Evolutionary conservation across 2,113 vertebrate genomes (phyloP).

Genomic region (Oreochromis aureus): DNA sequence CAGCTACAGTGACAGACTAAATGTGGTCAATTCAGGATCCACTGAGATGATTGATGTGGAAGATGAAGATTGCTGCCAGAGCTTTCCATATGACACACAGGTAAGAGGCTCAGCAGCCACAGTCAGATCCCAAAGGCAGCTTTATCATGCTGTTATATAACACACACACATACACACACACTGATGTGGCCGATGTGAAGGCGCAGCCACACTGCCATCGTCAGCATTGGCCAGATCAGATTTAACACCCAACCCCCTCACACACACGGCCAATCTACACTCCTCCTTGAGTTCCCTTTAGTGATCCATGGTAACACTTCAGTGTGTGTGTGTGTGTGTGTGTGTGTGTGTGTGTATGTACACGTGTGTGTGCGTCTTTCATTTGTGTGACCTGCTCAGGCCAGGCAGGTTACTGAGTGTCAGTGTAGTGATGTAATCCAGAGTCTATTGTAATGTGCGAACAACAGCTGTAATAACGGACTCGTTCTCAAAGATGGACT

Average conservation of each 20-base stretch:
- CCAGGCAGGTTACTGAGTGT: background rate
- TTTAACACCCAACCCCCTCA: constrained; percentile 9
- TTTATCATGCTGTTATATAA: constrained; percentile 71
- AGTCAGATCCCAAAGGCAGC: constrained; percentile 77
- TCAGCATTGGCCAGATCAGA: constrained; percentile 72
- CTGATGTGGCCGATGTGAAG: constrained; percentile 14
- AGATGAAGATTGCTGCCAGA: constrained; percentile 29
- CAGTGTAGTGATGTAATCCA: background rate
- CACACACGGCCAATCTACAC: background rate
- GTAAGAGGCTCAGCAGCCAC: constrained; percentile 68
- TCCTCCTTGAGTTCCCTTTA: constrained; percentile 39
- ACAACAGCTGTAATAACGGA: background rate
- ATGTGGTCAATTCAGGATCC: background rate
- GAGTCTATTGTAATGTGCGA: background rate
- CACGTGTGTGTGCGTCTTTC: constrained; percentile 2
- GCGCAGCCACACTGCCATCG: constrained; percentile 37
- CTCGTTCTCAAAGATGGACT: background rate
- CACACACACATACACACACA: constrained; percentile 24
- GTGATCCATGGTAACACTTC: constrained; percentile 31
- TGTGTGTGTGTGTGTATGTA: constrained; percentile 1
- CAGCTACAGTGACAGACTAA: background rate
- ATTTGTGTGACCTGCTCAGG: background rate
- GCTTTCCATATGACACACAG: constrained; percentile 49
- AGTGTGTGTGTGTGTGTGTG: background rate
- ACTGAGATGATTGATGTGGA: background rate